Conservation (phyloP, 2,113 vertebrate species). For the Cichladusa arquata region DNA sequence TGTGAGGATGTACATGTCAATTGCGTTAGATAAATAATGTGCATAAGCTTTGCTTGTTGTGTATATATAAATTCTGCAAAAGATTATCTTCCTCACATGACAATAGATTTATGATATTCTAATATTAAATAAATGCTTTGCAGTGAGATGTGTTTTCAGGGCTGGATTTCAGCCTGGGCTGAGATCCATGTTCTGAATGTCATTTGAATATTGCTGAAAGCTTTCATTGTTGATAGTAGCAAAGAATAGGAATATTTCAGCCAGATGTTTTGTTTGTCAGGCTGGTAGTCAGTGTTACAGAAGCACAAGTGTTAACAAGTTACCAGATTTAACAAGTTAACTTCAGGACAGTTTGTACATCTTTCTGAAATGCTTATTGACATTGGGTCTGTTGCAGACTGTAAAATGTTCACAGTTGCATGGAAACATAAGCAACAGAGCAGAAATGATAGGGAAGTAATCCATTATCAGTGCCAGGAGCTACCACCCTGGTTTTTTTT, state of each 20-base stretch:
- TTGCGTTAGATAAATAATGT: neutral
- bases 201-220: neutral
- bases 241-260: neutral
- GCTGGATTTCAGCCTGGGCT: neutral
- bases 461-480: neutral
- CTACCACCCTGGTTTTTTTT: neutral
- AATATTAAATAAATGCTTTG: neutral
- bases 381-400: neutral
- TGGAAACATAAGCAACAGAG: neutral
- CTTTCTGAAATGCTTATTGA: neutral
- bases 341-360: neutral
- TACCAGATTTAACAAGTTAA: neutral
- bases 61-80: neutral
- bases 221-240: neutral
- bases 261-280: neutral
- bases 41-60: neutral
- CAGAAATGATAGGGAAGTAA: neutral
- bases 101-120: neutral
- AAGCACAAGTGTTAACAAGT: neutral
- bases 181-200: neutral
- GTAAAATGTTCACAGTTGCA: neutral
- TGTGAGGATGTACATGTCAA: neutral
- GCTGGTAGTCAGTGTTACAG: neutral
- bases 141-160: neutral
- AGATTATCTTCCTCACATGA: neutral